Percentiles rank a stretch among this genome's conserved stretches.
These are phyloP conservation scores for Sminthurinus aureus DNA, from an alignment of 2,888 invertebrate species.

Conservation along the genomic window DNA sequence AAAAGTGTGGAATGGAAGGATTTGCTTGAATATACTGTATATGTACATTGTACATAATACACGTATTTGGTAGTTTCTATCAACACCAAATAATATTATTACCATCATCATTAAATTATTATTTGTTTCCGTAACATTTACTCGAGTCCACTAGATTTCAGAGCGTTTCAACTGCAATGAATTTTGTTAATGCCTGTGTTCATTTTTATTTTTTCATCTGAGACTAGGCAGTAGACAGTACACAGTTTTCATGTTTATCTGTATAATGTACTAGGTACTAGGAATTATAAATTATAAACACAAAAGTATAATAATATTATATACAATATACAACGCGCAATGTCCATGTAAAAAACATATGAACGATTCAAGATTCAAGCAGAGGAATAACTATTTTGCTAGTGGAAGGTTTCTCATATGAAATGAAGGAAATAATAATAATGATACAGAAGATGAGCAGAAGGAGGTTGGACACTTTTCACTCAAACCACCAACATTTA, in stretches of 20 bases:
- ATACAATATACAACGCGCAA: neutral
- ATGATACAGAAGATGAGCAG: neutral
- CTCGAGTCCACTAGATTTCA: neutral
- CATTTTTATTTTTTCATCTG: neutral
- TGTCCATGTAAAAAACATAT: no score
- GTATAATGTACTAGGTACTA: neutral
- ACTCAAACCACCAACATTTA: neutral
- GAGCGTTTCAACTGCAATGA: neutral
- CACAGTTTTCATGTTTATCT: neutral
- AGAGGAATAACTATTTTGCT: neutral
- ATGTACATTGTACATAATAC: no score
- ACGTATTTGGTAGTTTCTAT: neutral
- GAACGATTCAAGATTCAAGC: no score
- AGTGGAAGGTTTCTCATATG: neutral
- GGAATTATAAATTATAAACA: no score
- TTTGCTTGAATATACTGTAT: neutral
- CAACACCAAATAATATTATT: neutral
- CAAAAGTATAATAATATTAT: no score
- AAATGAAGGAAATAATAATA: neutral
- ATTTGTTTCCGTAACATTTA: constrained; percentile 1
- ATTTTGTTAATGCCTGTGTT: neutral
- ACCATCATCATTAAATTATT: neutral
- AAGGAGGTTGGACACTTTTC: neutral
- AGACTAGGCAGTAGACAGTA: neutral
- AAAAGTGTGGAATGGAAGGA: neutral